These are phyloP conservation scores for Eupeodes latifasciatus DNA, from an alignment of 2,888 invertebrate genomes.

Conservation along the genomic window DNA sequence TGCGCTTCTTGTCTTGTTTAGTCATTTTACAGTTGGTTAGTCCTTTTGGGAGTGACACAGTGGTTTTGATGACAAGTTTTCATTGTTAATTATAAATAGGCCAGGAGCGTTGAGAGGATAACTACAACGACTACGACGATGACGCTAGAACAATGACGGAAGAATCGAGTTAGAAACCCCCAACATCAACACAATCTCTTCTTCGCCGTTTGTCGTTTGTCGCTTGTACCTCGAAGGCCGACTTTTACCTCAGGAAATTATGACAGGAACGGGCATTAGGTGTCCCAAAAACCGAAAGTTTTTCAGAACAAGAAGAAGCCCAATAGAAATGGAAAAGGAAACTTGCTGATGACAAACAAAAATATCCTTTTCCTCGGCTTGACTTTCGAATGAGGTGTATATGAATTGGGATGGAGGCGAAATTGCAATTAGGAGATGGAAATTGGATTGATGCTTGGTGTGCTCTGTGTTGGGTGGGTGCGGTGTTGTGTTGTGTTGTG, in stretches of 20 bases:
- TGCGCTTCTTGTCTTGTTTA: slow-evolving; percentile 33
- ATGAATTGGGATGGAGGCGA: background rate
- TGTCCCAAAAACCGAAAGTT: slow-evolving; percentile 3
- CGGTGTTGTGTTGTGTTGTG: too few species aligned
- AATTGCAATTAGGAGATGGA: slow-evolving; percentile 73
- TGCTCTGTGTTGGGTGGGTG: too few species aligned
- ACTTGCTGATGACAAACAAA: slow-evolving; percentile 34
- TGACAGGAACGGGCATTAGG: slow-evolving; percentile 5
- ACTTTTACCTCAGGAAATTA: background rate
- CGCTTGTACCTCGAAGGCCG: background rate
- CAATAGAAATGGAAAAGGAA: background rate
- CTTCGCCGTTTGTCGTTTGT: slow-evolving; percentile 23
- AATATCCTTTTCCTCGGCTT: slow-evolving; percentile 17
- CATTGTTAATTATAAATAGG: slow-evolving; percentile 69
- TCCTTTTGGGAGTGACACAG: slow-evolving; percentile 59
- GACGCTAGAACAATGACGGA: slow-evolving; percentile 14
- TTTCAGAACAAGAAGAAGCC: background rate
- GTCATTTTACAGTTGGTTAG: slow-evolving; percentile 72
- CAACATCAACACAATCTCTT: background rate
- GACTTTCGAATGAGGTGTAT: background rate
- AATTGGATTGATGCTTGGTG: slow-evolving; percentile 65
- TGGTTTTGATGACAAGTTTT: slow-evolving; percentile 68
- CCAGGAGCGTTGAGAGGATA: slow-evolving; percentile 1
- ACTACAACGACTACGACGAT: slow-evolving; percentile 1
- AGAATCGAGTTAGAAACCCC: slow-evolving; percentile 12